A percentile compares a stretch with the other conserved stretches of the same genome.
Conservation (phyloP, 2,888 invertebrate genomes). For the Erynnis tages region DNA sequence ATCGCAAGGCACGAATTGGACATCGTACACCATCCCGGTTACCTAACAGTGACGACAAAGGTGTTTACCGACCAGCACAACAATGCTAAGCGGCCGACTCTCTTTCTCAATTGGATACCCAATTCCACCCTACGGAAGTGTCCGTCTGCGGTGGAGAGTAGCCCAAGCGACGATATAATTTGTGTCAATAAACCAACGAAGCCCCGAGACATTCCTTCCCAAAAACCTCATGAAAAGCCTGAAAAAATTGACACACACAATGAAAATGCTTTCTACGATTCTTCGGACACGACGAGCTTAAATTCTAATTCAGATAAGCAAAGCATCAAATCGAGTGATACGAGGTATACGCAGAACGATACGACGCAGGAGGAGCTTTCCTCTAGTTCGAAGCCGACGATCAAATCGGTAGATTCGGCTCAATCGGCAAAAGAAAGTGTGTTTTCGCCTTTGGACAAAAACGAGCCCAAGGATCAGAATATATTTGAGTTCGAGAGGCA, state of each 20-base stretch:
- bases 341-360: constrained; percentile 65
- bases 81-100: constrained; percentile 88
- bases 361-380: constrained; percentile 68
- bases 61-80: constrained; percentile 90
- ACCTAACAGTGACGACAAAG: constrained; percentile 93
- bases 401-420: constrained; percentile 62
- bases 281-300: constrained; percentile 76
- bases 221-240: constrained; percentile 45
- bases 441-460: constrained; percentile 63
- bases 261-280: constrained; percentile 75
- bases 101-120: constrained; percentile 97
- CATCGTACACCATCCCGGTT: constrained; percentile 94
- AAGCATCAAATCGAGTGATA: constrained; percentile 71
- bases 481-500: constrained; percentile 67
- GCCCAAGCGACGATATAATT: constrained; percentile 68
- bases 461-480: constrained; percentile 58
- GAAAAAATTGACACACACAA: constrained; percentile 60
- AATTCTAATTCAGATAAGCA: constrained; percentile 78
- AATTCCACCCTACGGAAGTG: constrained; percentile 94
- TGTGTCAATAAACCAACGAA: constrained; percentile 53
- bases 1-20: constrained; percentile 91
- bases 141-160: constrained; percentile 86
- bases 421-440: constrained; percentile 65
- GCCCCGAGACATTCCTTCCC: constrained; percentile 47
- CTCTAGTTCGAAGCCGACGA: constrained; percentile 66